Evolutionary conservation across 2,797 vertebrate genomes (phyloP), one percentile per base, ranked within the genome.

Genomic region (Loriculus beryllinus): DNA sequence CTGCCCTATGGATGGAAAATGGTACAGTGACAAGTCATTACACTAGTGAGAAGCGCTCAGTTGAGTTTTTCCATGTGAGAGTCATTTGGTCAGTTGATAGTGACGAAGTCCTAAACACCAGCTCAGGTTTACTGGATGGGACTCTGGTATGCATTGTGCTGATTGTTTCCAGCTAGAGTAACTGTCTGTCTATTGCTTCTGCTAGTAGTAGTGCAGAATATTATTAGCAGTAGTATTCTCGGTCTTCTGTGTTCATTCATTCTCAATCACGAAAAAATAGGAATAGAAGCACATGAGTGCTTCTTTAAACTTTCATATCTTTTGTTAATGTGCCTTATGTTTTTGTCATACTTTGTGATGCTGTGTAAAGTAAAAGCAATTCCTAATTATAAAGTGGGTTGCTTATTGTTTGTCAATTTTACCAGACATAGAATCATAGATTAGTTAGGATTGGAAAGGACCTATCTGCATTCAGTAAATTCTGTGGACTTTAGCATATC

Each of bases 141-240:
- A 12, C 49, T 85, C 60, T 83, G 84, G 86, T 91, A 78, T 92
- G 88, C 93, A 93, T 96, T 95, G 88, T 86, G 25, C 88, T 91
- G 79, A 96, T 96, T 91, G 91, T 96, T 95, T 95, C 95, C 94
- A 95, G 85, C 84, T 92, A 25, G 52, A 77, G 93, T 93, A 95
- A 95, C 71, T 29, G 45, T 43, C 88, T 85, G 2, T 82, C 86
- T 79, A 42, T 82, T 93, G 63, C 57, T 83, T 63, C 72, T 93
- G 57, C 54, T 76, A 25, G 54, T 86, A 88, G 93, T 95, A 89
- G 84, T 70, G 78, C 71, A 39, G 57, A 74, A n/a, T 95, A 81
- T 95, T 96, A 62, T 68, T 89, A 85, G 90, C 70, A 56, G 63
- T 47, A 31, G 56, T 85, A 47, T 90, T 92, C 68, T 62, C 67